Percentiles rank a stretch among this genome's conserved stretches.
Evolutionary conservation across 2,888 invertebrate species (phyloP).

Genomic region (Dorcus hopei): DNA sequence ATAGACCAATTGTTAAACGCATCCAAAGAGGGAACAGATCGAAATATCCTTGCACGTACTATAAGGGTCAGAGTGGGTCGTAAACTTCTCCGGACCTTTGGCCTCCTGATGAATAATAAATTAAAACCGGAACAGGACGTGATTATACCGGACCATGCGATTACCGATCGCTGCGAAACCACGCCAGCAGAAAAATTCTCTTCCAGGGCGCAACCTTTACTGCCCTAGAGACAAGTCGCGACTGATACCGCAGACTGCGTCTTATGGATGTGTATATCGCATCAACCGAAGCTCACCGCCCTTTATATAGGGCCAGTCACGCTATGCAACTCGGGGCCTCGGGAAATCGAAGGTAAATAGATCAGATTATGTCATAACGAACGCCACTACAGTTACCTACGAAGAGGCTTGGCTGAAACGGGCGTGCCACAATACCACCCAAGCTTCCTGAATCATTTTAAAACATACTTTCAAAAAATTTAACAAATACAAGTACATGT

Average conservation of each 20-base stretch:
- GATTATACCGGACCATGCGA: background rate
- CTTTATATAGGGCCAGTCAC: slow-evolving; percentile 18
- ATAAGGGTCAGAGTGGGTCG: background rate
- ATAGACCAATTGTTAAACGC: slow-evolving; percentile 15
- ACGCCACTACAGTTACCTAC: background rate
- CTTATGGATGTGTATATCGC: background rate
- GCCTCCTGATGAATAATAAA: background rate
- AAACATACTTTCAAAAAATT: too few relatives aligned
- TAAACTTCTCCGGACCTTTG: background rate
- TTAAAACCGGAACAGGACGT: background rate
- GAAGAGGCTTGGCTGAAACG: background rate
- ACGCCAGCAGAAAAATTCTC: background rate
- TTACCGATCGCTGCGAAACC: slow-evolving; percentile 1
- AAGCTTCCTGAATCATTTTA: too few relatives aligned
- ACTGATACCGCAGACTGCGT: slow-evolving; percentile 19
- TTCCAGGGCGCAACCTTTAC: too few relatives aligned
- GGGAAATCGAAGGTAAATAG: slow-evolving; percentile 17
- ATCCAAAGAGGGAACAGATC: background rate
- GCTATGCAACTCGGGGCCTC: slow-evolving; percentile 13
- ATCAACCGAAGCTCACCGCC: slow-evolving; percentile 15
- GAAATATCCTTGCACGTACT: background rate
- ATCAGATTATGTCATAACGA: slow-evolving; percentile 6
- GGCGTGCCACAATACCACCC: background rate
- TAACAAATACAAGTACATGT: too few relatives aligned
- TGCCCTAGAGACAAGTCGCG: slow-evolving; percentile 7